Evolutionary conservation across 2,888 invertebrate genomes (phyloP).

Genomic region (Pasiphila rectangulata): DNA sequence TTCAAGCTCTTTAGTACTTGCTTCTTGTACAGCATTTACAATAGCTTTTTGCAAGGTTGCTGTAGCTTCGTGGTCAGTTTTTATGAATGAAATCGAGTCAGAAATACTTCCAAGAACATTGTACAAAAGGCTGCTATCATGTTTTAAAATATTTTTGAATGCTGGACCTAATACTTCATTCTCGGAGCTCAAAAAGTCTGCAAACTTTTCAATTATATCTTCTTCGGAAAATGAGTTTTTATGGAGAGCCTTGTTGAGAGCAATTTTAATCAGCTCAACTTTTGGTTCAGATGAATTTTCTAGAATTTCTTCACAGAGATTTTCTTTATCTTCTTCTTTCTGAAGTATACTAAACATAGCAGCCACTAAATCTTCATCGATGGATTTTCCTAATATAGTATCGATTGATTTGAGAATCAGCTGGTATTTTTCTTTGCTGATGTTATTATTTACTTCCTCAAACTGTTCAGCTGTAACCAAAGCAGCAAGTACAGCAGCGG

Average conservation of each 20-base stretch:
- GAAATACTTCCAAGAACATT: conserved; percentile 82
- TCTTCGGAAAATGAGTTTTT: conserved; percentile 77
- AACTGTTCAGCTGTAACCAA: conserved; percentile 76
- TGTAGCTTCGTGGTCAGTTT: conserved; percentile 83
- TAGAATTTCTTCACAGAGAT: conserved; percentile 71
- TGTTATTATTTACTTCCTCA: conserved; percentile 74
- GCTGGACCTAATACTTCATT: conserved; percentile 82
- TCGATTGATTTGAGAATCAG: conserved; percentile 76
- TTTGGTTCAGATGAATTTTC: conserved; percentile 80
- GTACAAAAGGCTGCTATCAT: conserved; percentile 81
- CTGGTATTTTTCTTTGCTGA: conserved; percentile 74
- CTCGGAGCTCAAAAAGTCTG: conserved; percentile 83
- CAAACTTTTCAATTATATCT: conserved; percentile 83
- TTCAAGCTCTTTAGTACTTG: conserved; percentile 81
- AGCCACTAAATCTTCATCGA: conserved; percentile 70
- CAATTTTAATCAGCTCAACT: conserved; percentile 82
- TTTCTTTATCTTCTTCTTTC: conserved; percentile 74
- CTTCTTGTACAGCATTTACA: conserved; percentile 83
- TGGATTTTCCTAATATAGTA: conserved; percentile 72
- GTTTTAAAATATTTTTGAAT: conserved; percentile 83
- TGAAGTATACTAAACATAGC: conserved; percentile 75
- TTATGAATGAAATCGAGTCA: conserved; percentile 80
- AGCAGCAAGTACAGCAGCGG: conserved; percentile 75
- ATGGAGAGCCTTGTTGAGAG: conserved; percentile 66
- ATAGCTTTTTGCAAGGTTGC: conserved; percentile 85